Evolutionary conservation across 2,113 vertebrate genomes (phyloP), one percentile per base, ranked within the genome.

Genomic region (Perca schrenkii): DNA sequence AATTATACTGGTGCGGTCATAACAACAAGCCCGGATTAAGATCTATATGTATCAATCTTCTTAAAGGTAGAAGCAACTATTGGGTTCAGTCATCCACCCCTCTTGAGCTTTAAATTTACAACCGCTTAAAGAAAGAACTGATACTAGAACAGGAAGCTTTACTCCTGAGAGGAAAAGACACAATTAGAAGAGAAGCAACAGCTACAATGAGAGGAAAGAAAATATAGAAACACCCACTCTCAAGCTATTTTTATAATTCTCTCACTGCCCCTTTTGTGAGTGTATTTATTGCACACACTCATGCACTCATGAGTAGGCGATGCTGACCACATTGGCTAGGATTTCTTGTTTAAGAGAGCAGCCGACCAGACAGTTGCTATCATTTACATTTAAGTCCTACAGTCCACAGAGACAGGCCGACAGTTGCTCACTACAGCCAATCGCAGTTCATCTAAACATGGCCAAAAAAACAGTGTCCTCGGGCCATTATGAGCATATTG

Each of bases 301-400:
- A 56, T 52, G 56, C 76, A 86, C 75, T 65, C 62, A 80, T 8
- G 86, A 86, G 87, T 58, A 75, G 90, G 86, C 25, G 50, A 85
- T 57, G 80, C 46, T 31, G 66, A 79, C 72, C 73, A 74, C 0
- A 25, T 49, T 81, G 88, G 85, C 90, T 67, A 28, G 22, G 68
- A 74, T 65, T 84, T 64, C 77, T 83, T 52, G 28, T 85, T 87
- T 82, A 62, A 81, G 54, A 49, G 46, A 85, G 79, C 86, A 89
- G 86, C 74, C 85, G 88, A 91, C 74, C 87, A 91, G 91, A 90
- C 88, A 80, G 85, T 85, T 82, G 80, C 69, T 72, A 81, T 86
- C 67, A 78, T 91, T 91, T 84, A 84, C 86, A 90, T 88, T 69
- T 56, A 88, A 77, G 65, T 74, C 80, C 12, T 19, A n/a, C 2